Base-by-base conservation (phyloP, 2,888 invertebrate genomes). In the Brenthis daphne region DNA sequence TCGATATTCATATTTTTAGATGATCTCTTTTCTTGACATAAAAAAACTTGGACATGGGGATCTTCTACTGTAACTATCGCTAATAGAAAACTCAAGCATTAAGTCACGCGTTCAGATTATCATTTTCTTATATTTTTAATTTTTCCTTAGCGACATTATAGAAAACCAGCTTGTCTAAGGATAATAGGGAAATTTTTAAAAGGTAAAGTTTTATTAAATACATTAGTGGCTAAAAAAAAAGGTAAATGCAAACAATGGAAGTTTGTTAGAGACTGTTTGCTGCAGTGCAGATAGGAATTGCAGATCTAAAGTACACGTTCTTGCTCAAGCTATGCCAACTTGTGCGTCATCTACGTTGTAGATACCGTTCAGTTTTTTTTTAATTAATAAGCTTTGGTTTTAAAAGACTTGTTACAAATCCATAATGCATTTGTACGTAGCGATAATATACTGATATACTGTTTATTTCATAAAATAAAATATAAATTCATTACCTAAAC, bases 281-380 rank as follows among this genome's bases (percentile, higher is more conserved):
- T 80, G 82, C 80, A 80, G 67, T 80, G 79, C 79, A 77, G 78
- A 72, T 75, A 72, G 75, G 73, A 76, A 76, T 75, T 74, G 74
- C 75, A 72, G 76, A 72, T 75, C 71, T 72, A 73, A 67, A 71
- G 69, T 67, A 55, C 55, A 60, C 51, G 63, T 71, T 67, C 65
- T 68, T 68, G 61, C 47, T 65, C 64, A 65, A 61, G 65, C 70
- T 64, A 73, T 65, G 73, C 68, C 73, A 73, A 73, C 68, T 65
- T 65, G 57, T 50, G 66, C 65, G 57, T 68, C 67, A 71, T 61
- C 56, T 51, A 48, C 11, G n/a, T 11, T 48, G 33, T 48, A 33
- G 16, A 5, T 16, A 51, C 6, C 12, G 33, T 51, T 11, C 29
- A 11, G 5, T 20, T 37, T 53, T 50, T 50, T 14, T 61, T 24